A percentile compares a stretch with the other conserved stretches of the same genome.
Conservation (phyloP, 2,888 invertebrate genomes). For the Polydrusus tereticollis region DNA sequence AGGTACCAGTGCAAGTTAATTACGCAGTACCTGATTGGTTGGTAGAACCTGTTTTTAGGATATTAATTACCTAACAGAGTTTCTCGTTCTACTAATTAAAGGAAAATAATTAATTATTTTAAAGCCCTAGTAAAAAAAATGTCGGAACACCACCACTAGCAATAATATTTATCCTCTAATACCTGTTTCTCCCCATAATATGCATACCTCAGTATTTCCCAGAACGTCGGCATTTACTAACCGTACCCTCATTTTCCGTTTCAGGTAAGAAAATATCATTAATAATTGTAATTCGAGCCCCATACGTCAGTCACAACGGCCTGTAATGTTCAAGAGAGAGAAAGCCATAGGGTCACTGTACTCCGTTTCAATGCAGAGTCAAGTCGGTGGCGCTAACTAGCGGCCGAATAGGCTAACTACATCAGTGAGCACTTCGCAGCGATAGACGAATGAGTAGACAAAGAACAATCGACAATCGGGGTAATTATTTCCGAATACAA, state of each 20-base stretch:
- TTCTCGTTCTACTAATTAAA: not conserved
- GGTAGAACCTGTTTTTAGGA: not conserved
- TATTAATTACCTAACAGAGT: not conserved
- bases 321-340: conserved; percentile 20
- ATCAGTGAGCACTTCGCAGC: conserved; percentile 32
- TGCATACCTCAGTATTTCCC: not conserved
- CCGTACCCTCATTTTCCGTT: conserved; percentile 16
- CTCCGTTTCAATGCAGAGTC: conserved; percentile 34
- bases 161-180: not conserved
- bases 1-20: not conserved
- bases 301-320: conserved; percentile 19
- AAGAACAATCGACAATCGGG: conserved; percentile 12
- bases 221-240: not conserved
- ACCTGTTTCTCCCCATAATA: not conserved
- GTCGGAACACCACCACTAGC: too few relatives aligned
- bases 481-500: not conserved
- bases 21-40: not conserved
- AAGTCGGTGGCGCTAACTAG: conserved; percentile 44
- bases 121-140: not conserved
- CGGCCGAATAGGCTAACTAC: conserved; percentile 22
- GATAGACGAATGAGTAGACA: conserved; percentile 28
- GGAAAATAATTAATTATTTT: not conserved
- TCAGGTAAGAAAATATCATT: conserved; percentile 16
- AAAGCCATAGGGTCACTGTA: conserved; percentile 45
- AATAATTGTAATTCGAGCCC: conserved; percentile 21